Conservation (phyloP, 2,113 vertebrate species). For the Brachyhypopomus occidentalis region DNA sequence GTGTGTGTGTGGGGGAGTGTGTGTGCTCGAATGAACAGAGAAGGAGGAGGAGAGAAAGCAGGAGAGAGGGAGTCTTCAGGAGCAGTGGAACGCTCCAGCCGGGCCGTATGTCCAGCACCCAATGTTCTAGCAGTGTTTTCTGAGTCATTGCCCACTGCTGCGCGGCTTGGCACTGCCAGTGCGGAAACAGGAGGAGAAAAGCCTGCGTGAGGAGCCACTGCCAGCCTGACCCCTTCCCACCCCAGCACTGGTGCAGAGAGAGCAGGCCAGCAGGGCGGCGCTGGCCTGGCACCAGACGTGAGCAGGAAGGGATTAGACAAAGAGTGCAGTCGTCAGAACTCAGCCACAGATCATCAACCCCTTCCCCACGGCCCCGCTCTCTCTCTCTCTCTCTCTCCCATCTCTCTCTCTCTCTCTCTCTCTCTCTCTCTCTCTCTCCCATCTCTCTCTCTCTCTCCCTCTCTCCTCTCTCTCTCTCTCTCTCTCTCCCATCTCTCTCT, state of each 20-base stretch:
- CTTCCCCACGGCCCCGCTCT: neutral
- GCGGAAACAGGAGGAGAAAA: constrained; percentile 76
- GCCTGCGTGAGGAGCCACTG: constrained; percentile 67
- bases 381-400: neutral
- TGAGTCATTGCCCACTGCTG: constrained; percentile 76
- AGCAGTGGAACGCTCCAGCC: constrained; percentile 59
- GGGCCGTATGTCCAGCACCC: constrained; percentile 74
- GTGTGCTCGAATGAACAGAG: constrained; percentile 3
- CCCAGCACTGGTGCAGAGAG: constrained; percentile 52
- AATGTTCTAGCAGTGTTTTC: constrained; percentile 75
- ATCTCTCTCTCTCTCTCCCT: neutral
- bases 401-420: neutral
- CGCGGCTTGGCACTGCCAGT: constrained; percentile 67
- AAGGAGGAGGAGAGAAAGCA: neutral
- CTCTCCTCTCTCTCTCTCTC: neutral
- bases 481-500: neutral
- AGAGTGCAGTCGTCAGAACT: constrained; percentile 62
- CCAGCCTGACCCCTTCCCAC: constrained; percentile 63
- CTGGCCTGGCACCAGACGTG: constrained; percentile 59
- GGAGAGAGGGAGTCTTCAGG: constrained; percentile 45
- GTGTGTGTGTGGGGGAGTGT: neutral
- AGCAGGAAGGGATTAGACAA: constrained; percentile 68
- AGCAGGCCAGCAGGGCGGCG: constrained; percentile 48
- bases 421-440: neutral
- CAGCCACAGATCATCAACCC: constrained; percentile 49